A percentile compares a stretch with the other conserved stretches of the same genome.
Evolutionary conservation across 2,797 vertebrate genomes (phyloP).

Genomic region (Perodicticus potto): DNA sequence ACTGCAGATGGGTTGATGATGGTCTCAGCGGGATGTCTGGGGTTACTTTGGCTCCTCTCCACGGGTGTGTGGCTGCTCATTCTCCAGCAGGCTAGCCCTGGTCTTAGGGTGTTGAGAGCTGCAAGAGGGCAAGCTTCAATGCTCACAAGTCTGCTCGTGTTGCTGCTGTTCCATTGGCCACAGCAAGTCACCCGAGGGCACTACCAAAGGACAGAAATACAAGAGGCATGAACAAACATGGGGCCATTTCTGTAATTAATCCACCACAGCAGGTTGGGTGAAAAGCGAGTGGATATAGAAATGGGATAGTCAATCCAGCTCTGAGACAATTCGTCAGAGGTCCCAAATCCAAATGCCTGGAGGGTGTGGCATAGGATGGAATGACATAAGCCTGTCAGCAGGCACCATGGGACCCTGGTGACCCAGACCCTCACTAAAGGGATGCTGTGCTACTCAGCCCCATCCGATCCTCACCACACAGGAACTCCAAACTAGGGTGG

Average conservation of each 20-base stretch:
- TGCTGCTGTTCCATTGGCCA: neutral
- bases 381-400: no score
- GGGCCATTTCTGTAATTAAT: neutral
- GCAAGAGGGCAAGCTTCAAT: neutral
- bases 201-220: neutral
- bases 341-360: neutral
- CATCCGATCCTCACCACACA: fast-evolving
- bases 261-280: neutral
- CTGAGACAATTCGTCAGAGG: neutral
- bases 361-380: fast-evolving
- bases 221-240: neutral
- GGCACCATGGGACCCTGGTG: no score
- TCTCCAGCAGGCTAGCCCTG: neutral
- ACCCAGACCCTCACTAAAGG: neutral
- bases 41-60: neutral
- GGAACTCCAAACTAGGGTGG: neutral
- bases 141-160: neutral
- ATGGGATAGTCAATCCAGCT: neutral
- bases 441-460: no score
- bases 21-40: neutral
- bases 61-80: neutral
- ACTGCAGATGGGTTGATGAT: neutral
- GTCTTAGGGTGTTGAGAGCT: neutral
- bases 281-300: neutral
- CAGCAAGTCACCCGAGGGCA: neutral